Percentiles rank a stretch among this genome's conserved stretches.
Evolutionary conservation across 2,888 invertebrate genomes (phyloP).

Genomic region (Ichneumoninae sp.): DNA sequence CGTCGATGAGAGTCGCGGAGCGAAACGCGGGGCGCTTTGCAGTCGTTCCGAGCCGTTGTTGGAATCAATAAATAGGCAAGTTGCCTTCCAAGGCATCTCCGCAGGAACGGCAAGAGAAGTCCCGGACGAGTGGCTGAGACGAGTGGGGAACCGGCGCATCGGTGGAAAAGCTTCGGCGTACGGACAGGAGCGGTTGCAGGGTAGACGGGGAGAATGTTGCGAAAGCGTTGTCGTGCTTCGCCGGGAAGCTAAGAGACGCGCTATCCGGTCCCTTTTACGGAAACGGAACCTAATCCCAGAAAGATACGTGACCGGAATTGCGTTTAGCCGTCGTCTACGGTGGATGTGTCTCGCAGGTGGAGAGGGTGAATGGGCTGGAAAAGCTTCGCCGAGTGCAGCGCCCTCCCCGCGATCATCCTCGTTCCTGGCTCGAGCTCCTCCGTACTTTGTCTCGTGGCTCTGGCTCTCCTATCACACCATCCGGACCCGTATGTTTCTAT

Average conservation of each 20-base stretch:
- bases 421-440: neutral
- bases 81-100: slow-evolving; percentile 16
- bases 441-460: neutral
- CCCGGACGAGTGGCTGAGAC: slow-evolving; percentile 41
- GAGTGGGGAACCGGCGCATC: slow-evolving; percentile 41
- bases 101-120: slow-evolving; percentile 16
- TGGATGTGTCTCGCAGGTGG: slow-evolving; percentile 25
- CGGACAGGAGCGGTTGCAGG: slow-evolving; percentile 6
- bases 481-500: slow-evolving; percentile 9
- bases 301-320: slow-evolving; percentile 81
- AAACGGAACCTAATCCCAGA: slow-evolving; percentile 81
- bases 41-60: slow-evolving; percentile 24
- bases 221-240: slow-evolving; percentile 59
- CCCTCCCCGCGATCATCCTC: slow-evolving; percentile 16
- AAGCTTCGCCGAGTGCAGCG: slow-evolving; percentile 38
- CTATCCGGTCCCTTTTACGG: slow-evolving; percentile 69
- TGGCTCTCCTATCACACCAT: neutral
- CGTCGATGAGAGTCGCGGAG: neutral
- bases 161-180: slow-evolving; percentile 23
- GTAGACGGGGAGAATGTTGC: slow-evolving; percentile 18
- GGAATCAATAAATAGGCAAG: slow-evolving; percentile 57
- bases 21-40: slow-evolving; percentile 31
- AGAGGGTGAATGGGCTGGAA: slow-evolving; percentile 53
- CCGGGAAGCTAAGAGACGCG: slow-evolving; percentile 41
- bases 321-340: slow-evolving; percentile 62